A percentile compares a stretch with the other conserved stretches of the same genome.
phyloP scores from a whole-genome alignment of 2,888 invertebrate genomes.

The Cephus sareptanus region DNA sequence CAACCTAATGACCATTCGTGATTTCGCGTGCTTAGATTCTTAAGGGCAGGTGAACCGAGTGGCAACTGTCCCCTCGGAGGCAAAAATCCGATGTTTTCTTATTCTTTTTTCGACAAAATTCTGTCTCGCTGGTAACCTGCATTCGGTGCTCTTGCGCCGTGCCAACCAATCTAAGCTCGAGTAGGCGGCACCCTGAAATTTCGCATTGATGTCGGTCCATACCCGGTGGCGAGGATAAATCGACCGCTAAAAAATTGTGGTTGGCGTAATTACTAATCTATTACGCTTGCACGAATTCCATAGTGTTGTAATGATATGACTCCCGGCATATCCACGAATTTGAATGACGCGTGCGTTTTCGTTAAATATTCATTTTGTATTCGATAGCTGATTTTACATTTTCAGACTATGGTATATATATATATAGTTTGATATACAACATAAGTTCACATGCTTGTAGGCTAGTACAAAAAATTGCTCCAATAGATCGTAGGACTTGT shows the following conservation, averaged over 20 bases:
- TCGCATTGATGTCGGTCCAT: slow-evolving; percentile 23
- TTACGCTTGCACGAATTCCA: background rate
- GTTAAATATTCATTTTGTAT: background rate
- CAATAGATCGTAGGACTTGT: too few species aligned
- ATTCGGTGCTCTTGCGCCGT: slow-evolving; percentile 8
- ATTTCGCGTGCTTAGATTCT: slow-evolving; percentile 55
- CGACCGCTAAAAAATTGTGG: background rate
- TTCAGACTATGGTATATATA: background rate
- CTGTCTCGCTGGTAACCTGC: slow-evolving; percentile 24
- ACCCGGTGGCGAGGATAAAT: slow-evolving; percentile 8
- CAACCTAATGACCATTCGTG: slow-evolving; percentile 51
- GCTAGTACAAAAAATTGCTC: too few species aligned
- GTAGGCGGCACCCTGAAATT: slow-evolving; percentile 41
- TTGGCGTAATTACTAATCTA: background rate
- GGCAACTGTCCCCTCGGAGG: slow-evolving; percentile 54
- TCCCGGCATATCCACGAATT: background rate
- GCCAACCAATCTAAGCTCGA: slow-evolving; percentile 21
- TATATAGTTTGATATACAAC: background rate
- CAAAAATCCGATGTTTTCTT: slow-evolving; percentile 37
- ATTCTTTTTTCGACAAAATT: slow-evolving; percentile 3
- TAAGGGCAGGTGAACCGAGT: slow-evolving; percentile 48
- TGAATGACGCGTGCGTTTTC: background rate
- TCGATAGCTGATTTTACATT: background rate
- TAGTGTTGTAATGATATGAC: background rate
- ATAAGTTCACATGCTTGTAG: too few species aligned